A percentile compares a stretch with the other conserved stretches of the same genome.
phyloP scores from a whole-genome alignment of 2,888 invertebrate species.

The Acronicta psi region DNA sequence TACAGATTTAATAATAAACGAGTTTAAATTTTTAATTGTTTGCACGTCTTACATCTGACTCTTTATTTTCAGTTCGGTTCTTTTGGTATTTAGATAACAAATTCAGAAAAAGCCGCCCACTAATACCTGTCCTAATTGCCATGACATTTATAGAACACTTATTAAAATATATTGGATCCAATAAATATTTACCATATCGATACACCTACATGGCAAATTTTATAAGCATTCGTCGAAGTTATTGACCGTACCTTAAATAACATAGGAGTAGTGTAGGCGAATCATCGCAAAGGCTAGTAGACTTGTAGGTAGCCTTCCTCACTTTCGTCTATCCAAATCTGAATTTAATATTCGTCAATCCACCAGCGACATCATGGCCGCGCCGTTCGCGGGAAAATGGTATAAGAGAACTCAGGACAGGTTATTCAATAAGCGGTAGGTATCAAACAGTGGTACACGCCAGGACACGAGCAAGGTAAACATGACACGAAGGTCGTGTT shows the following conservation, averaged over 20 bases:
- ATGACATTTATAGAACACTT: neutral
- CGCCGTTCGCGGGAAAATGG: conserved; percentile 34
- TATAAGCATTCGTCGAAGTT: conserved; percentile 15
- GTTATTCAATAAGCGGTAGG: conserved; percentile 37
- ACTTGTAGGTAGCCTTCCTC: conserved; percentile 78
- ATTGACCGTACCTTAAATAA: conserved; percentile 26
- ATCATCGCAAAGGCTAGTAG: conserved; percentile 82
- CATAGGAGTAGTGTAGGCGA: conserved; percentile 74
- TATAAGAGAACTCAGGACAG: conserved; percentile 18
- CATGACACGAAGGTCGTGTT: conserved; percentile 66
- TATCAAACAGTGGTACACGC: conserved; percentile 42
- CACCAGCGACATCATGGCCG: conserved; percentile 69
- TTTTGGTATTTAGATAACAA: neutral
- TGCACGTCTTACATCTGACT: too few species aligned
- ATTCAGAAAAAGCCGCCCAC: neutral
- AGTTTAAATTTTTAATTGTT: too few species aligned
- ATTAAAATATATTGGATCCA: neutral
- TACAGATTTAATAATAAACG: too few species aligned
- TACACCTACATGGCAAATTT: conserved; percentile 7
- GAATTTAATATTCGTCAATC: conserved; percentile 78
- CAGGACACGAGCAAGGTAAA: conserved; percentile 60
- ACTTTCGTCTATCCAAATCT: conserved; percentile 71
- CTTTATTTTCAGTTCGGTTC: too few species aligned
- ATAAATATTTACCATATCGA: neutral
- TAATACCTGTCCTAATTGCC: neutral